Conservation (phyloP, 1,140 invertebrate species). For the Papilio helenus region DNA sequence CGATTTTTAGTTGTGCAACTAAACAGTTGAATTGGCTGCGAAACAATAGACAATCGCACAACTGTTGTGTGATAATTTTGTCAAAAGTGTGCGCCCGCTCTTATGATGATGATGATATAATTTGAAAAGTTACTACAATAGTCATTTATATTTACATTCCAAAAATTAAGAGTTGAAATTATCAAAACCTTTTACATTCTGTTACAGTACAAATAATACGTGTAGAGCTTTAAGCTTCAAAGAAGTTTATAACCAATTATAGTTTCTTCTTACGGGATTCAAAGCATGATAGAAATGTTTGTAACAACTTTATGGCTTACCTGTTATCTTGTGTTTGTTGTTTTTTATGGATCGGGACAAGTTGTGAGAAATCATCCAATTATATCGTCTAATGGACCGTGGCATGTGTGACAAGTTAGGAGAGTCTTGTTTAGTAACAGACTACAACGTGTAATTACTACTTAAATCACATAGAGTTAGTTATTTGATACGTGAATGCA, state of each 20-base stretch:
- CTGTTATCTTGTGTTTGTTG: not conserved
- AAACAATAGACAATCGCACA: no score
- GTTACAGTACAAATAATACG: not conserved
- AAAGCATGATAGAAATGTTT: not conserved
- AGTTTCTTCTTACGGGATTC: not conserved
- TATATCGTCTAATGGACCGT: not conserved
- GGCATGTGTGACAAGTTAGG: not conserved
- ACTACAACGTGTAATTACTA: not conserved
- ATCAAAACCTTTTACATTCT: no score
- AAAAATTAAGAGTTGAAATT: no score
- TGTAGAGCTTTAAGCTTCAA: not conserved
- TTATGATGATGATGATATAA: no score
- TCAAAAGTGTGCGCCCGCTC: no score
- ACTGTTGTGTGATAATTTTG: no score
- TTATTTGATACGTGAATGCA: not conserved
- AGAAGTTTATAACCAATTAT: not conserved
- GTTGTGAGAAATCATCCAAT: conserved; percentile 15
- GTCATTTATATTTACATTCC: no score
- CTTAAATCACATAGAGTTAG: not conserved
- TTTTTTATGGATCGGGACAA: conserved; percentile 3
- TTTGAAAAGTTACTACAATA: no score
- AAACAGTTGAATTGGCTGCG: no score
- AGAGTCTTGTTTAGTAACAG: not conserved
- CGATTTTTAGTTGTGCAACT: no score
- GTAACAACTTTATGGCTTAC: not conserved